phyloP scores from a whole-genome alignment of 2,113 vertebrate species.

The Salvator merianae region DNA sequence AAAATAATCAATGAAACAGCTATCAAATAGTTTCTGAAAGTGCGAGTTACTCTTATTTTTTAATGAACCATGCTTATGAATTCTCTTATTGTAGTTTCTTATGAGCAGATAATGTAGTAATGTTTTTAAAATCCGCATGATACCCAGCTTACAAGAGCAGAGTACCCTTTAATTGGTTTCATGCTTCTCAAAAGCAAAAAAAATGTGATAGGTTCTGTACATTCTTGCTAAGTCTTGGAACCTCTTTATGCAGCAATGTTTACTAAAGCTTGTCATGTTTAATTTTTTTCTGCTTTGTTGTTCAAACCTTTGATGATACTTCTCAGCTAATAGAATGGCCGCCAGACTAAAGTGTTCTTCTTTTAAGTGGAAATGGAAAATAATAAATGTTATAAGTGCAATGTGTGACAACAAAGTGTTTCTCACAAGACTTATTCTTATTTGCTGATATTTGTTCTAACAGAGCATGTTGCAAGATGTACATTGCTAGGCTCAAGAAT shows the following conservation, averaged over 20 bases:
- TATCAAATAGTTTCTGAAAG: background rate
- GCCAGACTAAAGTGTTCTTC: background rate
- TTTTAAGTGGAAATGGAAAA: constrained; percentile 14
- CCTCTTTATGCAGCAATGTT: constrained; percentile 1
- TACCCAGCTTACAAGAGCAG: background rate
- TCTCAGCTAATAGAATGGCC: background rate
- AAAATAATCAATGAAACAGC: background rate
- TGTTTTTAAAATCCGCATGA: background rate
- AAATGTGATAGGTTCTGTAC: background rate
- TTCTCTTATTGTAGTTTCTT: background rate
- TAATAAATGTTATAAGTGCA: background rate
- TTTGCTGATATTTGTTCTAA: background rate
- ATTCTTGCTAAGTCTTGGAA: background rate
- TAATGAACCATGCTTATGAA: constrained; percentile 15
- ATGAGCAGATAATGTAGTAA: background rate
- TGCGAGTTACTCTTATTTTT: background rate
- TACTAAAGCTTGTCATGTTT: constrained; percentile 3
- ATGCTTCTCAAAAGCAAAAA: background rate
- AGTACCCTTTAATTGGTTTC: constrained; percentile 12
- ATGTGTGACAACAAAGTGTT: background rate
- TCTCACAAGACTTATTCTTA: background rate
- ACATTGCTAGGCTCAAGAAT: background rate
- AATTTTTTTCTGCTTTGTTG: background rate
- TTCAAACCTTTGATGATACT: constrained; percentile 18
- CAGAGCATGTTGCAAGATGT: background rate